Evolutionary conservation across 2,113 vertebrate genomes (phyloP).

Genomic region (Cnemophilus loriae): DNA sequence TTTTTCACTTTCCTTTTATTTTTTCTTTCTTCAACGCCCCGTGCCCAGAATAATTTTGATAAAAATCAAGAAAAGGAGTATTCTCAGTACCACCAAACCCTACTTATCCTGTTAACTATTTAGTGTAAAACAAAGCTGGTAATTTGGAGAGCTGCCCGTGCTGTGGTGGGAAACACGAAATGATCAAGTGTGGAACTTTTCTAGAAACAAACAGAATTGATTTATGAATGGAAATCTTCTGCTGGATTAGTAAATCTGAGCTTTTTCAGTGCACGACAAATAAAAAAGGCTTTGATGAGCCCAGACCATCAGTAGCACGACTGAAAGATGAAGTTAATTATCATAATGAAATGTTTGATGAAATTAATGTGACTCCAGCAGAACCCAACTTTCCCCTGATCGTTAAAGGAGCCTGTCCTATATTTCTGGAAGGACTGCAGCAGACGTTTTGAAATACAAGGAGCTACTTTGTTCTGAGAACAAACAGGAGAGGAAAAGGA

Average conservation of each 20-base stretch:
- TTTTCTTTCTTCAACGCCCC: neutral
- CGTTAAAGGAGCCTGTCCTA: neutral
- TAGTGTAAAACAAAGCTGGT: neutral
- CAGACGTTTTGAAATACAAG: neutral
- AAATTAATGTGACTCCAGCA: slow-evolving; percentile 38
- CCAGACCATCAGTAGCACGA: neutral
- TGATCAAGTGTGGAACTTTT: neutral
- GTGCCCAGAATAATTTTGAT: neutral
- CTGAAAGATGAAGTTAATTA: slow-evolving; percentile 40
- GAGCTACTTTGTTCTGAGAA: neutral
- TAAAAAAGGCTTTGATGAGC: neutral
- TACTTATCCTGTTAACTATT: neutral
- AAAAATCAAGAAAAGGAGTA: neutral
- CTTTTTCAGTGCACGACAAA: neutral
- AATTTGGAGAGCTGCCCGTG: neutral
- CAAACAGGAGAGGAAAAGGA: neutral
- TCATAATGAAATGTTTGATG: slow-evolving; percentile 34
- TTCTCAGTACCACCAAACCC: neutral
- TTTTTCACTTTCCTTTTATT: neutral
- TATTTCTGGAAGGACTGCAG: neutral
- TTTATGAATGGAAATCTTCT: neutral
- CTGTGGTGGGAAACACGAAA: neutral
- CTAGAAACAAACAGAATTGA: neutral
- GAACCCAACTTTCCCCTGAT: neutral
- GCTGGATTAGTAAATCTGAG: neutral